Evolutionary conservation across 1,140 invertebrate species (phyloP).

Genomic region (Zaprionus tsacasi): DNA sequence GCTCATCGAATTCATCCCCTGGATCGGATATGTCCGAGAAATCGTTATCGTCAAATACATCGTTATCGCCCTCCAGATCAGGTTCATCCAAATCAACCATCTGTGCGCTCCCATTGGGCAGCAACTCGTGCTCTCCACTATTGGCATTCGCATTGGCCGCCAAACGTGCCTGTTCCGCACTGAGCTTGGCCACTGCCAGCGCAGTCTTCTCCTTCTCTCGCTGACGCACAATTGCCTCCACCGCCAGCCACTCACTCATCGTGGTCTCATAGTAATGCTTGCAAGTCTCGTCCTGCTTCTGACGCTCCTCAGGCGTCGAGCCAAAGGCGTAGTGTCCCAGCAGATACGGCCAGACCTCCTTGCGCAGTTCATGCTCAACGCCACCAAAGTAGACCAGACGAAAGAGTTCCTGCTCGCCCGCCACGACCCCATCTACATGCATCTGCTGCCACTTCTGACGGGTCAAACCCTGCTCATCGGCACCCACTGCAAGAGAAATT

Average conservation of each 20-base stretch:
- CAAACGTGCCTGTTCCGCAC: conserved; percentile 84
- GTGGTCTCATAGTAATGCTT: conserved; percentile 93
- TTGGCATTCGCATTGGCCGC: conserved; percentile 51
- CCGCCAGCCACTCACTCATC: conserved; percentile 97
- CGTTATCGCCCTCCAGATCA: conserved; percentile 44
- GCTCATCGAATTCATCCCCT: conserved; percentile 71
- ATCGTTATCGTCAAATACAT: conserved; percentile 82
- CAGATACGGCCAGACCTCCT: conserved; percentile 96
- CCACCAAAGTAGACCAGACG: conserved; percentile 94
- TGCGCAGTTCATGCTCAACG: conserved; percentile 91
- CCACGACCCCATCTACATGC: conserved; percentile 86
- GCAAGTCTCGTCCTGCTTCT: conserved; percentile 88
- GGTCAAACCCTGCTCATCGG: conserved; percentile 88
- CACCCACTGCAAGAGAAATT: conserved; percentile 81
- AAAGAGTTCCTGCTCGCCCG: conserved; percentile 89
- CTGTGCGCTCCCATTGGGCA: conserved; percentile 61
- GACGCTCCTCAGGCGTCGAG: conserved; percentile 89
- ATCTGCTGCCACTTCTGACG: conserved; percentile 88
- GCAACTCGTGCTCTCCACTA: conserved; percentile 48
- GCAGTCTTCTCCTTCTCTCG: conserved; percentile 90
- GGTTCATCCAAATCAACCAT: conserved; percentile 20
- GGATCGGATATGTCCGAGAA: conserved; percentile 83
- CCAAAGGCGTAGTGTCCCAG: conserved; percentile 94
- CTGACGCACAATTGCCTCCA: conserved; percentile 95
- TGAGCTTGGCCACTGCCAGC: conserved; percentile 87